Percentiles rank a stretch among this genome's conserved stretches.
Conservation (phyloP, 1,140 invertebrate genomes). For the Steinernema feltiae region DNA sequence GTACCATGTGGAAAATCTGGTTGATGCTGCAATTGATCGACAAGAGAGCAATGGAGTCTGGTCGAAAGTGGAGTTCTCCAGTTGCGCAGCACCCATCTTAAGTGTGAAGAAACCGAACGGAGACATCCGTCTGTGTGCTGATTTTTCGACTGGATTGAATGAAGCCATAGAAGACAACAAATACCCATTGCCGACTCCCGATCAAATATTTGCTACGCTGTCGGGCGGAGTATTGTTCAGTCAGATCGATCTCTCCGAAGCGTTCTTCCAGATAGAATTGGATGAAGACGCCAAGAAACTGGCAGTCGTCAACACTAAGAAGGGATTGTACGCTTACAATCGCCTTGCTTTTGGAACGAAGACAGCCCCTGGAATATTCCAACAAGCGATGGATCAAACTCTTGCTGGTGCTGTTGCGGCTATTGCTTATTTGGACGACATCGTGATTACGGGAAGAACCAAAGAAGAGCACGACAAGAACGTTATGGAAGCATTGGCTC, state of each 20-base stretch:
- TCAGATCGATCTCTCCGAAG: conserved; percentile 41
- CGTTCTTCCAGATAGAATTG: conserved; percentile 38
- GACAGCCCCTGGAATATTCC: conserved; percentile 32
- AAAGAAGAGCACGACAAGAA: conserved; percentile 2
- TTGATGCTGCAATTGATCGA: conserved; percentile 52
- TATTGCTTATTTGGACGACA: conserved; percentile 32
- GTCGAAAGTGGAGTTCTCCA: conserved; percentile 43
- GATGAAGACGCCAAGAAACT: conserved; percentile 36
- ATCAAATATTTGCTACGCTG: conserved; percentile 35
- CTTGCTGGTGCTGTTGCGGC: conserved; percentile 3
- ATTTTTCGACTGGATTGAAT: conserved; percentile 50
- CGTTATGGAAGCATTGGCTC: neutral
- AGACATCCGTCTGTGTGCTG: conserved; percentile 54
- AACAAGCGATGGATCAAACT: conserved; percentile 34
- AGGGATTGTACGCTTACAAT: conserved; percentile 5
- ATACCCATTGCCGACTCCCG: conserved; percentile 39
- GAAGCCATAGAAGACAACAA: conserved; percentile 22
- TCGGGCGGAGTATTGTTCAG: conserved; percentile 34
- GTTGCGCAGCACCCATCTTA: conserved; percentile 61
- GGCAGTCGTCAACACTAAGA: conserved; percentile 24
- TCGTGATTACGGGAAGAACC: conserved; percentile 18
- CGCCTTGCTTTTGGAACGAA: conserved; percentile 35
- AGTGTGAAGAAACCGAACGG: conserved; percentile 57
- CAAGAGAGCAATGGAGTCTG: conserved; percentile 40
- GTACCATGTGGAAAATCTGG: conserved; percentile 32